phyloP scores from a whole-genome alignment of 2,113 vertebrate genomes.

The Pelmatolapia mariae region DNA sequence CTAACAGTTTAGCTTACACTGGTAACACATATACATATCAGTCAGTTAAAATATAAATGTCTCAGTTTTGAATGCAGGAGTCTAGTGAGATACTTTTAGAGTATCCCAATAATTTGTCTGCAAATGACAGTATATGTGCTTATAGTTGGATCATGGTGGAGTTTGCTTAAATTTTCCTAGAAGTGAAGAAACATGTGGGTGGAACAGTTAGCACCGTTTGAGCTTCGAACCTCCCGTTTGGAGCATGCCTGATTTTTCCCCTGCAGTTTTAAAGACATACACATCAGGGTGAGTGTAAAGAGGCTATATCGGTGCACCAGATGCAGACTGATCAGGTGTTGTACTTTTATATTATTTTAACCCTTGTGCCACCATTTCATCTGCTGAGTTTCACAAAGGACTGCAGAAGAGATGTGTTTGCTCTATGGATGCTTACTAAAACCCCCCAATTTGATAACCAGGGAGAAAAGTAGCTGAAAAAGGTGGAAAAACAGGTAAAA shows the following conservation, averaged over 20 bases:
- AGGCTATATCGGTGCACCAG: not conserved
- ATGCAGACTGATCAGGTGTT: not conserved
- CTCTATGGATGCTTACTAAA: not conserved
- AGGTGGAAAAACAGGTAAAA: accelerated
- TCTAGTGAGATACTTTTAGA: not conserved
- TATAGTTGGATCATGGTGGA: not conserved
- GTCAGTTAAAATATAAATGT: not conserved
- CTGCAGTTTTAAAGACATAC: not conserved
- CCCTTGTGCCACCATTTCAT: accelerated
- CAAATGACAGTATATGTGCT: not conserved
- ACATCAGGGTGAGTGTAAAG: not conserved
- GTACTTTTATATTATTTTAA: not conserved
- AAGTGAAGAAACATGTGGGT: not conserved
- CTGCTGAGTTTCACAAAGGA: not conserved
- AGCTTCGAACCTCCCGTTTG: not conserved
- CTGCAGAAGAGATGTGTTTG: not conserved
- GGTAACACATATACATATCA: not conserved
- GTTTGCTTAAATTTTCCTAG: not conserved
- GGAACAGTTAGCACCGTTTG: not conserved
- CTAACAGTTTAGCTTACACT: not conserved
- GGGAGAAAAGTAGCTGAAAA: not conserved
- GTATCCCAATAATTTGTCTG: not conserved
- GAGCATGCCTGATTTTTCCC: not conserved
- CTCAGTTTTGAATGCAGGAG: not conserved
- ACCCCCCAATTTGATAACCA: not conserved